A percentile compares a stretch with the other conserved stretches of the same genome.
phyloP scores from a whole-genome alignment of 2,797 vertebrate species.

The Leptatherina wallacei region DNA sequence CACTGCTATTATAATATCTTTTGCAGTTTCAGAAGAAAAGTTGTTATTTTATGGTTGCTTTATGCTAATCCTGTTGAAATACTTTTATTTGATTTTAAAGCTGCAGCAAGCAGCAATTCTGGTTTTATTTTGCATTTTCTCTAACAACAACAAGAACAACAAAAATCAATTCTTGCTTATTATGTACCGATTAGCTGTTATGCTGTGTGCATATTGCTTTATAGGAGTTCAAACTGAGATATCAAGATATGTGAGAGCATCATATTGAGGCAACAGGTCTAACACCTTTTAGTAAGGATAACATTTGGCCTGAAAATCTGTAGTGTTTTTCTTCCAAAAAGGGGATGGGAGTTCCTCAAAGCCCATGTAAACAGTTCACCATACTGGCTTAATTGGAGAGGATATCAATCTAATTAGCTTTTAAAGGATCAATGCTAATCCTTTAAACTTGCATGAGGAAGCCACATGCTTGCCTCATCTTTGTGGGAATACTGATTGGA shows the following conservation, averaged over 20 bases:
- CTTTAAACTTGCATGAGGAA: slow-evolving; percentile 64
- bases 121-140: not conserved
- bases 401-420: slow-evolving; percentile 67
- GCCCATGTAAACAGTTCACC: slow-evolving; percentile 50
- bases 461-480: slow-evolving; percentile 45
- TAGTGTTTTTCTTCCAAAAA: slow-evolving; percentile 6
- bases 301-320: slow-evolving; percentile 35
- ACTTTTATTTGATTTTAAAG: not conserved
- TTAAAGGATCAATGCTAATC: slow-evolving; percentile 70
- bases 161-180: too few relatives aligned
- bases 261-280: slow-evolving; percentile 11
- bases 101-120: not conserved
- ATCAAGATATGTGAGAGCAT: not conserved
- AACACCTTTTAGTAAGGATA: slow-evolving; percentile 14
- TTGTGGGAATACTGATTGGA: slow-evolving; percentile 25
- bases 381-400: slow-evolving; percentile 46
- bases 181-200: too few relatives aligned
- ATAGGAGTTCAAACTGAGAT: not conserved
- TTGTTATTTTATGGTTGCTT: not conserved
- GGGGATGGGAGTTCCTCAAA: slow-evolving; percentile 45
- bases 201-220: not conserved
- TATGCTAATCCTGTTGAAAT: not conserved
- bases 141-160: not conserved
- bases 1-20: not conserved
- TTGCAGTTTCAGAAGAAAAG: not conserved